Percentiles rank a stretch among this genome's conserved stretches.
phyloP scores from a whole-genome alignment of 2,888 invertebrate species.

The Acronicta psi region DNA sequence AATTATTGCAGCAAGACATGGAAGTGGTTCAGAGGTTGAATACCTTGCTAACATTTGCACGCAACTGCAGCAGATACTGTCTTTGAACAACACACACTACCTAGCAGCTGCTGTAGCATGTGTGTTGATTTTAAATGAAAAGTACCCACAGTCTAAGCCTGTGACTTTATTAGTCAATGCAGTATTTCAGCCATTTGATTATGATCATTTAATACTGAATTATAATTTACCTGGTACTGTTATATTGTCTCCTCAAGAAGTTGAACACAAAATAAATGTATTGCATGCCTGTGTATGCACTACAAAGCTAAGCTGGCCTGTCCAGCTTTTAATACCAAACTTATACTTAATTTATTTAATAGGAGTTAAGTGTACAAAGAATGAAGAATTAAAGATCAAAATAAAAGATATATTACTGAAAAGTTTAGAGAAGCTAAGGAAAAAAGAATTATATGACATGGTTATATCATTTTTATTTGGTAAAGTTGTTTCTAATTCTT shows the following conservation, averaged over 20 bases:
- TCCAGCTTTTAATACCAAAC: constrained; percentile 74
- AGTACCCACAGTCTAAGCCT: constrained; percentile 78
- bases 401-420: constrained; percentile 76
- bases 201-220: constrained; percentile 59
- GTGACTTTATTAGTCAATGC: constrained; percentile 69
- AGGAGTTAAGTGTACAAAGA: constrained; percentile 72
- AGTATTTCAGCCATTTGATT: constrained; percentile 71
- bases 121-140: constrained; percentile 85
- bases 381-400: constrained; percentile 70
- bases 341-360: constrained; percentile 81
- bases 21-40: constrained; percentile 75
- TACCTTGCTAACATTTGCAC: constrained; percentile 88
- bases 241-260: constrained; percentile 74
- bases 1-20: constrained; percentile 89
- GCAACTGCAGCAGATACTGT: constrained; percentile 86
- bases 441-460: constrained; percentile 57
- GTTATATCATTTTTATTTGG: constrained; percentile 72
- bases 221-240: constrained; percentile 75
- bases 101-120: constrained; percentile 88
- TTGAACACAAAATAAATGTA: constrained; percentile 74
- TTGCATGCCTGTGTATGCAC: constrained; percentile 75
- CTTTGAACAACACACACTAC: constrained; percentile 78
- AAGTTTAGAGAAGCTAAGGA: constrained; percentile 67
- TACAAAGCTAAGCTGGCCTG: constrained; percentile 72
- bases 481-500: constrained; percentile 28